Evolutionary conservation across 1,140 invertebrate species (phyloP).

Genomic region (Gerris buenoi): DNA sequence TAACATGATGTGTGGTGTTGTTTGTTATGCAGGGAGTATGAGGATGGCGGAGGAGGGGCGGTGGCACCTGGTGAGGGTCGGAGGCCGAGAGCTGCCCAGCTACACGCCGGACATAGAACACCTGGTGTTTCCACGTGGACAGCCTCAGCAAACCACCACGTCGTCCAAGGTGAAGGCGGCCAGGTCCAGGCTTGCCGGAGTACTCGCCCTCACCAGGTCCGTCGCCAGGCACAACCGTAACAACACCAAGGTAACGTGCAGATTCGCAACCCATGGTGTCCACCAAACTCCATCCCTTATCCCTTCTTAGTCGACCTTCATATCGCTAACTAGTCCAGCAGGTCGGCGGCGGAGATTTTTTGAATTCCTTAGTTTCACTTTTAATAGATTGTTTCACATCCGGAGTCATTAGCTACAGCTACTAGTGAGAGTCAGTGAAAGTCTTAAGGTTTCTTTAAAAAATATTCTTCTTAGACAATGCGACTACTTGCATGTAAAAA

Average conservation of each 20-base stretch:
- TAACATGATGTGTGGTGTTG: neutral
- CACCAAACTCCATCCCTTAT: neutral
- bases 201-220: constrained; percentile 32
- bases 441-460: too few species aligned
- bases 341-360: neutral
- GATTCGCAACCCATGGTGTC: neutral
- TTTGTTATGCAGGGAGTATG: constrained; percentile 8
- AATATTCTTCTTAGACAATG: too few species aligned
- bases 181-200: constrained; percentile 33
- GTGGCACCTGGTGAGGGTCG: constrained; percentile 4
- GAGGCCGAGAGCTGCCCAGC: constrained; percentile 24
- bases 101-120: constrained; percentile 43
- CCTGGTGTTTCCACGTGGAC: constrained; percentile 34
- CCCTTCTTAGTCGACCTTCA: neutral
- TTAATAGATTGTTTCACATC: neutral
- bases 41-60: constrained; percentile 12
- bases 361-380: neutral
- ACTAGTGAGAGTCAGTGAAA: too few species aligned
- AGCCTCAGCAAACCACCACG: constrained; percentile 13
- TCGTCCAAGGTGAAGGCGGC: constrained; percentile 24
- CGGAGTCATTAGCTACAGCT: neutral
- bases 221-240: constrained; percentile 14
- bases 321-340: neutral
- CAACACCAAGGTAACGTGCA: constrained; percentile 13
- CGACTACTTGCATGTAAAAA: too few species aligned